Evolutionary conservation across 2,113 vertebrate species (phyloP), one percentile per base, ranked within the genome.

Genomic region (Carassius gibelio): DNA sequence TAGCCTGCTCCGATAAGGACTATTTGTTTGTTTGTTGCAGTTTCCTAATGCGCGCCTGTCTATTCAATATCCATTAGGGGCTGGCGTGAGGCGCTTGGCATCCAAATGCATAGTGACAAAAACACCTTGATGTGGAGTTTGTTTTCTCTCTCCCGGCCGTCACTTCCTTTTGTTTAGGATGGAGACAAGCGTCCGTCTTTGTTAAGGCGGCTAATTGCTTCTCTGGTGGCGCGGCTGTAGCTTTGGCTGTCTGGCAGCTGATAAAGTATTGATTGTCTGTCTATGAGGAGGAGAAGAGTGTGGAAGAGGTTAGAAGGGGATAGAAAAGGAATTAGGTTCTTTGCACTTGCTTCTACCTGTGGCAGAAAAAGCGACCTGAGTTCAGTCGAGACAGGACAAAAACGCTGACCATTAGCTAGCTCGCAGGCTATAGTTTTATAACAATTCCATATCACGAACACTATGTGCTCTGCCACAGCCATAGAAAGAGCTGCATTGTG

Each of bases 181-280:
- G 68, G 84, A 88, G 81, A 88, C 87, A 84, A 74, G 45, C 82
- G 85, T 84, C 85, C 34, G 75, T 88, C 85, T 87, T 85, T 87
- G 76, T 88, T 87, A 88, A 79, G 26, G 74, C 42, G n/a, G 79
- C 82, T 88, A 87, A 88, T 88, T 87, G 88, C 88, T 88, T 85
- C 82, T 81, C 64, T 69, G 85, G 77, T 82, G 85, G 77, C 23
- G 77, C 71, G 11, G 76, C 82, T 72, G 79, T 68, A 84, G 85
- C 87, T 82, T 26, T 74, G 62, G 21, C 84, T 59, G 84, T 88
- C 87, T 88, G 85, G 77, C 36, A 42, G 83, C 83, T 88, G 88
- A 88, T 88, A 87, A 87, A 88, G 85, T 87, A 88, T 88, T 82
- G 88, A 88, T 88, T 79, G 85, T 61, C 88, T 88, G 88, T 87